Conservation (phyloP, 2,797 vertebrate species). For the Cirrhinus mrigala region DNA sequence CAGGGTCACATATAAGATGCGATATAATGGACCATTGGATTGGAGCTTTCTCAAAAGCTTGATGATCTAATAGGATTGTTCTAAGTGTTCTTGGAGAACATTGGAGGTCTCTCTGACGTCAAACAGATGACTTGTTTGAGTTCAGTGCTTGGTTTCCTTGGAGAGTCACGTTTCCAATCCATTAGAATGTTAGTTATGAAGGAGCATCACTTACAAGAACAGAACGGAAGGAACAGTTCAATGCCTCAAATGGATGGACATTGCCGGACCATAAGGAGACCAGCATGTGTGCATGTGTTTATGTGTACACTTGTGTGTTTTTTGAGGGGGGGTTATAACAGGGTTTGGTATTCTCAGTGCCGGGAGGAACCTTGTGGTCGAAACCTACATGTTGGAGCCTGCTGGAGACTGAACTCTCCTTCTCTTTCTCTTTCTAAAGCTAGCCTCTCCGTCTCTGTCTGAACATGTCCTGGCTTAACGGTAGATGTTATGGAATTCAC, state of each 20-base stretch:
- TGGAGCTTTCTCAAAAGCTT: background rate
- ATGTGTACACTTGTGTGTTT: conserved; percentile 60
- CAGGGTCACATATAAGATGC: too few relatives aligned
- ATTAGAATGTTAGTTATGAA: conserved; percentile 8
- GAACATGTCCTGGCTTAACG: conserved; percentile 75
- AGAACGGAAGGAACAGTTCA: conserved; percentile 7
- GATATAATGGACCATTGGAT: too few relatives aligned
- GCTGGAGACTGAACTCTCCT: conserved; percentile 64
- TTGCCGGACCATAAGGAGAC: conserved; percentile 20
- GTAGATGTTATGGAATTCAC: conserved; percentile 75
- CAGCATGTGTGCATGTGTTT: conserved; percentile 31
- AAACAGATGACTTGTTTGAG: background rate
- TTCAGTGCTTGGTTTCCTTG: background rate
- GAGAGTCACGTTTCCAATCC: background rate
- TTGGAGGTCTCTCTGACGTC: background rate
- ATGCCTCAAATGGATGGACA: conserved; percentile 12
- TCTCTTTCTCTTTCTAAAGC: conserved; percentile 52
- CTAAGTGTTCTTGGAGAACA: conserved; percentile 6
- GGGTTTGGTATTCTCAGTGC: conserved; percentile 78
- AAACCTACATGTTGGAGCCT: conserved; percentile 81
- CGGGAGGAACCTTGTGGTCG: conserved; percentile 80
- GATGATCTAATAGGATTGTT: background rate
- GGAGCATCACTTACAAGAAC: background rate
- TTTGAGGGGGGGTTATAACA: conserved; percentile 80
- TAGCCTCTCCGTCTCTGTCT: conserved; percentile 66